These are phyloP conservation scores for Margaritifera margaritifera DNA, from an alignment of 2,888 invertebrate genomes.

Conservation along the genomic window DNA sequence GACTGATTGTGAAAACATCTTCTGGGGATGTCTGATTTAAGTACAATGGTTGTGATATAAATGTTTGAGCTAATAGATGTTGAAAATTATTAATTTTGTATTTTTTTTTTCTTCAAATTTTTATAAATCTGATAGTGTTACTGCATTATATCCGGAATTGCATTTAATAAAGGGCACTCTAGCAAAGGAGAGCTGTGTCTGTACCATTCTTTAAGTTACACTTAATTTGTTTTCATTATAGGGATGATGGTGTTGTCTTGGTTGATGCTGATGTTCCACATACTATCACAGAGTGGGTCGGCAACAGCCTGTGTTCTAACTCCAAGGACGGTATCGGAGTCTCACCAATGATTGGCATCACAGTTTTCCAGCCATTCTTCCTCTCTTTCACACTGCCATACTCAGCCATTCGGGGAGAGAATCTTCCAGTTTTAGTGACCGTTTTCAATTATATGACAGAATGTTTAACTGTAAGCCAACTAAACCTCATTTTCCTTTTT, in stretches of 20 bases:
- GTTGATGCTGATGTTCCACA: conserved; percentile 74
- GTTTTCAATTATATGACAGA: conserved; percentile 84
- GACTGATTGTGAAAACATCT: no score
- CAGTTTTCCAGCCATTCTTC: conserved; percentile 83
- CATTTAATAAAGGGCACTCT: no score
- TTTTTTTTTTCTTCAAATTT: no score
- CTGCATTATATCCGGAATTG: no score
- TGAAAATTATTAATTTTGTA: no score
- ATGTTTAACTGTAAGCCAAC: conserved; percentile 78
- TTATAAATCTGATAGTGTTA: no score
- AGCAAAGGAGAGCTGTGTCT: no score
- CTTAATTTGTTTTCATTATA: conserved; percentile 14
- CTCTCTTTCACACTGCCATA: conserved; percentile 82
- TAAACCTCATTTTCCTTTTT: no score
- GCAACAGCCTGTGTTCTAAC: conserved; percentile 77
- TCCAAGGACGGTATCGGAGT: conserved; percentile 75
- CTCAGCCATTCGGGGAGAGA: conserved; percentile 80
- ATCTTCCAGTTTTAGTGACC: conserved; percentile 79
- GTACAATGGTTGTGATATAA: no score
- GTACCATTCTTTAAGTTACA: no score
- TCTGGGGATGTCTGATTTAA: no score
- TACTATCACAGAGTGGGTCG: conserved; percentile 79
- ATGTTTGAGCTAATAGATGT: no score
- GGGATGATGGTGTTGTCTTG: conserved; percentile 43
- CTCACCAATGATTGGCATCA: conserved; percentile 73